A percentile compares a stretch with the other conserved stretches of the same genome.
phyloP scores from a whole-genome alignment of 1,140 invertebrate species.

The Ceratitis capitata region DNA sequence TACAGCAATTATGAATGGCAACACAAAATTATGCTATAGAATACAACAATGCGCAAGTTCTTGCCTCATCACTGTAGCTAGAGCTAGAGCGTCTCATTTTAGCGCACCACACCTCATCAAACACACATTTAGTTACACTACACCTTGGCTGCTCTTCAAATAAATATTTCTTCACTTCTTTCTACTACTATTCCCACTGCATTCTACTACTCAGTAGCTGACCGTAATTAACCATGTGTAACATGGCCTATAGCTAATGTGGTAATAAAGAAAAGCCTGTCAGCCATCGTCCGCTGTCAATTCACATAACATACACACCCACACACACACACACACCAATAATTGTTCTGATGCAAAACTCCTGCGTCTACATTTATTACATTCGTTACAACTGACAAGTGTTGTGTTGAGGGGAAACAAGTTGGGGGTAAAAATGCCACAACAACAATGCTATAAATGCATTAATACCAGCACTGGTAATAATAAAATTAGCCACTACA shows the following conservation, averaged over 20 bases:
- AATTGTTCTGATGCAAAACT: too few species aligned
- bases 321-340: not conserved
- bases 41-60: not conserved
- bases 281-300: slow-evolving; percentile 21
- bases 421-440: not conserved
- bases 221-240: slow-evolving; percentile 29
- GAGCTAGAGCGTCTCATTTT: not conserved
- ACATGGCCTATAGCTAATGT: slow-evolving; percentile 20
- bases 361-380: not conserved
- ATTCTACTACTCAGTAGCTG: not conserved
- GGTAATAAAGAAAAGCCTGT: slow-evolving; percentile 30
- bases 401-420: not conserved
- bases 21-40: not conserved
- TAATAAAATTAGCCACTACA: slow-evolving; percentile 37
- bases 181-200: not conserved
- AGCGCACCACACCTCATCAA: not conserved
- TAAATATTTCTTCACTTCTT: too few species aligned
- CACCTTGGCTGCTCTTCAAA: not conserved
- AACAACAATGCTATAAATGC: slow-evolving; percentile 29
- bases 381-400: not conserved
- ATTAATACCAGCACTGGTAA: slow-evolving; percentile 33
- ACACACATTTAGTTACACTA: not conserved
- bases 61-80: not conserved
- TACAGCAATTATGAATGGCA: not conserved
- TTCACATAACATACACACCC: not conserved